Evolutionary conservation across 2,888 invertebrate genomes (phyloP).

Genomic region (Choristoneura rosaceana): DNA sequence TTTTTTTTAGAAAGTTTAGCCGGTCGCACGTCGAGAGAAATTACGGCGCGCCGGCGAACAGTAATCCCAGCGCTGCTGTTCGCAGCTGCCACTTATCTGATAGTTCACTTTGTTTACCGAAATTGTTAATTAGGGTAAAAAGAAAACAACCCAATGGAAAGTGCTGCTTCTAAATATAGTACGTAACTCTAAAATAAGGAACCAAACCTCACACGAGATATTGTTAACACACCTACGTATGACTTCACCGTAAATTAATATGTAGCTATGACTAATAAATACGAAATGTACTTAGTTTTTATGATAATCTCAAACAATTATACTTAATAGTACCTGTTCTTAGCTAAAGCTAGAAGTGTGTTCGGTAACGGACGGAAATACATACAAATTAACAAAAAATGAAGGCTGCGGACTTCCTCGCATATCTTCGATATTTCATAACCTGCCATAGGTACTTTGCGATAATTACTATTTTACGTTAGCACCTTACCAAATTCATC

Average conservation of each 20-base stretch:
- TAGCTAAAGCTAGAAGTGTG: slow-evolving; percentile 77
- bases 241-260: slow-evolving; percentile 62
- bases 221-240: slow-evolving; percentile 40
- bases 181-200: slow-evolving; percentile 43
- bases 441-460: slow-evolving; percentile 66
- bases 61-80: slow-evolving; percentile 74
- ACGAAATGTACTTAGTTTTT: slow-evolving; percentile 62
- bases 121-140: slow-evolving; percentile 7
- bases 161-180: not conserved
- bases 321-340: slow-evolving; percentile 69
- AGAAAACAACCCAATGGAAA: not conserved
- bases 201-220: slow-evolving; percentile 50
- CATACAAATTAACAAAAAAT: slow-evolving; percentile 82
- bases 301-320: slow-evolving; percentile 61
- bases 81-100: slow-evolving; percentile 72
- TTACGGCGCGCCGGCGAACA: slow-evolving; percentile 69
- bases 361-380: slow-evolving; percentile 84
- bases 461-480: slow-evolving; percentile 76
- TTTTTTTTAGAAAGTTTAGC: slow-evolving; percentile 83
- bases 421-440: slow-evolving; percentile 62
- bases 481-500: slow-evolving; percentile 84
- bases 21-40: slow-evolving; percentile 80
- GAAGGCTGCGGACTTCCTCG: slow-evolving; percentile 67
- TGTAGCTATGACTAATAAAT: slow-evolving; percentile 64
- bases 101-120: slow-evolving; percentile 52